These are phyloP conservation scores for Euleptes europaea DNA, from an alignment of 2,113 vertebrate species.

Conservation along the genomic window DNA sequence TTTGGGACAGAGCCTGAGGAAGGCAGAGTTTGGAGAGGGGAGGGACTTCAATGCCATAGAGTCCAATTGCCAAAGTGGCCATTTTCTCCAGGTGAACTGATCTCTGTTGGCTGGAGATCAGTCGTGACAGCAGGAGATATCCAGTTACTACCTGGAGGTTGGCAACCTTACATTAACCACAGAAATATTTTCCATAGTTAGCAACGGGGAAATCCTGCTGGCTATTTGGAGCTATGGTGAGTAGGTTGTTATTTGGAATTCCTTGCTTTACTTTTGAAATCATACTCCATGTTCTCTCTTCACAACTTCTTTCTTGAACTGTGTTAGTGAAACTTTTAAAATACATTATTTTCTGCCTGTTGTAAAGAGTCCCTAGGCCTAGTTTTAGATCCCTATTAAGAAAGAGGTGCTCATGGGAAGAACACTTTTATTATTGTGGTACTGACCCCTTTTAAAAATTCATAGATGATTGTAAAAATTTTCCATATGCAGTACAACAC, in stretches of 20 bases:
- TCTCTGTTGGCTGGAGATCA: too few species aligned
- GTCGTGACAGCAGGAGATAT: too few species aligned
- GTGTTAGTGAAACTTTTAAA: conserved; percentile 15
- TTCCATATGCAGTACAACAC: conserved; percentile 46
- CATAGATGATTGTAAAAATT: conserved; percentile 36
- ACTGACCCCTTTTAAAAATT: conserved; percentile 52
- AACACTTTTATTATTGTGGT: conserved; percentile 33
- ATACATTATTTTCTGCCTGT: conserved; percentile 8
- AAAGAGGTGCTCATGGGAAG: conserved; percentile 27
- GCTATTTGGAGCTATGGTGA: background rate
- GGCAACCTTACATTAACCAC: too few species aligned
- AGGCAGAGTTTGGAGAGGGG: too few species aligned
- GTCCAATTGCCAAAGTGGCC: too few species aligned
- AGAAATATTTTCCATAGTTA: background rate
- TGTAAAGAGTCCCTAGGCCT: conserved; percentile 15
- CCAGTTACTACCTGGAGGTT: too few species aligned
- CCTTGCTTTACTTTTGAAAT: conserved; percentile 20
- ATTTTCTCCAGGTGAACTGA: too few species aligned
- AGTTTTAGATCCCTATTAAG: conserved; percentile 24
- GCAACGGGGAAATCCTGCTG: background rate
- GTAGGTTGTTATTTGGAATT: background rate
- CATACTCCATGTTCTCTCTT: background rate
- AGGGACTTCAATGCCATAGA: too few species aligned
- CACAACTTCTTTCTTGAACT: background rate
- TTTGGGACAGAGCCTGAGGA: too few species aligned